phyloP scores from a whole-genome alignment of 2,113 vertebrate genomes.

The Alouatta palliata region DNA sequence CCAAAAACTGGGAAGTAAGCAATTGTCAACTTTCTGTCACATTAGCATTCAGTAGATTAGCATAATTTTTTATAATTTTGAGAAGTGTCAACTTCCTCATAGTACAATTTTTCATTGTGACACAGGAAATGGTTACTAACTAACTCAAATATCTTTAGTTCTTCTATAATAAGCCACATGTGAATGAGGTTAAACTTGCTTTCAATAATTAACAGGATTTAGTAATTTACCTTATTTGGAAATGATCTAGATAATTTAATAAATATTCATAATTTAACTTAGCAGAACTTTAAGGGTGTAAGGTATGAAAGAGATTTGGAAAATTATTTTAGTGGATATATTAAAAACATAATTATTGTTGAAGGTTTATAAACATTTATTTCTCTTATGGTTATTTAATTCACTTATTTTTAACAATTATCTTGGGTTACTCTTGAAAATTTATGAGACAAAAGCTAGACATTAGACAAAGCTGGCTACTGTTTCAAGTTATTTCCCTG shows the following conservation, averaged over 20 bases:
- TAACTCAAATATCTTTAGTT: neutral
- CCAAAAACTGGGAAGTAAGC: neutral
- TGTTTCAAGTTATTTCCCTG: neutral
- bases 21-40: neutral
- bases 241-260: neutral
- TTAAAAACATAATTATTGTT: neutral
- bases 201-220: neutral
- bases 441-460: neutral
- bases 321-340: neutral
- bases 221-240: neutral
- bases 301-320: neutral
- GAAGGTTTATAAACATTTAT: neutral
- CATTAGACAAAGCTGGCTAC: neutral
- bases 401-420: neutral
- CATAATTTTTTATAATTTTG: neutral
- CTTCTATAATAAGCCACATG: neutral
- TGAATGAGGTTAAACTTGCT: neutral
- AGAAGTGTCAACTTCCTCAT: neutral
- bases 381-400: neutral
- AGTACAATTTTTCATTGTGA: neutral
- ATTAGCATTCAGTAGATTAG: neutral
- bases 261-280: neutral
- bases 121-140: neutral
- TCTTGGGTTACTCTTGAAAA: neutral
- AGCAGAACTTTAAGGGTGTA: neutral